phyloP scores from a whole-genome alignment of 2,113 vertebrate species.

The Oncorhynchus keta region DNA sequence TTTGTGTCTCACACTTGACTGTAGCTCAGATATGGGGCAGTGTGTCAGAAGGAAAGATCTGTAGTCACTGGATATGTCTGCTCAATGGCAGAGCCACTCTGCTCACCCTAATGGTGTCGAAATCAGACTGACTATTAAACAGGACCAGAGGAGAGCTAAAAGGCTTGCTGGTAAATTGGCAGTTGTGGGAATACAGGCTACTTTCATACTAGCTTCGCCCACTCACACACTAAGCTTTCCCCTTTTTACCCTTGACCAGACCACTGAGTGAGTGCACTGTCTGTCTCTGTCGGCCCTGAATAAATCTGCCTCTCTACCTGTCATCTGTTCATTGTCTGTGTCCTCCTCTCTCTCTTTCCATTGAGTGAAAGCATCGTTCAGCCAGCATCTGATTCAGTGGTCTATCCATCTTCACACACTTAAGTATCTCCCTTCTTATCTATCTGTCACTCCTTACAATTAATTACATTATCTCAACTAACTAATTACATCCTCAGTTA shows the following conservation, averaged over 20 bases:
- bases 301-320: constrained; percentile 58
- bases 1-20: not conserved
- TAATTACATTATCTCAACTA: constrained; percentile 60
- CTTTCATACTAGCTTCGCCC: constrained; percentile 58
- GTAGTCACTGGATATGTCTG: too few relatives aligned
- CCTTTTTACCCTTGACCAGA: constrained; percentile 72
- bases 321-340: constrained; percentile 61
- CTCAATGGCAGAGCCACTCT: too few relatives aligned
- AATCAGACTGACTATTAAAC: constrained; percentile 55
- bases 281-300: constrained; percentile 37
- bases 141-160: constrained; percentile 52
- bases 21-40: constrained; percentile 64
- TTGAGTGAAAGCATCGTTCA: constrained; percentile 1
- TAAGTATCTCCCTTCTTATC: constrained; percentile 58
- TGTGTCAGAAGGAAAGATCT: constrained; percentile 65
- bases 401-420: constrained; percentile 51
- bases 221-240: constrained; percentile 66
- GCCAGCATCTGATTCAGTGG: constrained; percentile 5
- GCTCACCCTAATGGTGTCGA: too few relatives aligned
- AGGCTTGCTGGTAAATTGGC: constrained; percentile 72
- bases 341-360: constrained; percentile 13
- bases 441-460: constrained; percentile 52
- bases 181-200: constrained; percentile 70
- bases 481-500: constrained; percentile 66
- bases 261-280: constrained; percentile 61